A percentile compares a stretch with the other conserved stretches of the same genome.
Conservation (phyloP, 2,888 invertebrate genomes). For the Meloe dianella region DNA sequence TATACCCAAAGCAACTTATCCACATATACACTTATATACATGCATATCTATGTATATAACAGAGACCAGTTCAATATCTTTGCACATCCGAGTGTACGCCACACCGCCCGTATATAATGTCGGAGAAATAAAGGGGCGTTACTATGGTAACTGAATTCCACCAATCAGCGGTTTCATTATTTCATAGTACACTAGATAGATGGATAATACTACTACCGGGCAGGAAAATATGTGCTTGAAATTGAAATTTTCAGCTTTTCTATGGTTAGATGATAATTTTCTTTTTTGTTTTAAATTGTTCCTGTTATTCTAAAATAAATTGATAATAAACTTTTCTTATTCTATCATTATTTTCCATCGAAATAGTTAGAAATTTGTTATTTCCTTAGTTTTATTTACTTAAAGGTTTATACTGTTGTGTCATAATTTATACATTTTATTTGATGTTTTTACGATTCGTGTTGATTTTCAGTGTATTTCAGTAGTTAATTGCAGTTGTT, state of each 20-base stretch:
- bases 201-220: slow-evolving; percentile 44
- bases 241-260: background rate
- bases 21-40: background rate
- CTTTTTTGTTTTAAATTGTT: background rate
- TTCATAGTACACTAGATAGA: slow-evolving; percentile 51
- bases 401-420: background rate
- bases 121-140: slow-evolving; percentile 56
- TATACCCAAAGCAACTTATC: slow-evolving; percentile 19
- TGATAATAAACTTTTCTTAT: background rate
- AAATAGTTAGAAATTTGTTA: background rate
- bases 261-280: background rate
- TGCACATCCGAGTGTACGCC: slow-evolving; percentile 37
- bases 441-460: slow-evolving; percentile 2
- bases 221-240: slow-evolving; percentile 45
- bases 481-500: background rate
- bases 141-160: slow-evolving; percentile 58
- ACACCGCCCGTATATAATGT: slow-evolving; percentile 43
- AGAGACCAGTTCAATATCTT: slow-evolving; percentile 12
- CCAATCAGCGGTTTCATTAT: slow-evolving; percentile 59
- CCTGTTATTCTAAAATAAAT: no score
- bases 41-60: background rate
- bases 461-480: background rate
- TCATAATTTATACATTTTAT: background rate
- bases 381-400: no score
- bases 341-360: background rate